These are phyloP conservation scores for Sabatieria punctata DNA, from an alignment of 2,888 invertebrate genomes.

Conservation along the genomic window DNA sequence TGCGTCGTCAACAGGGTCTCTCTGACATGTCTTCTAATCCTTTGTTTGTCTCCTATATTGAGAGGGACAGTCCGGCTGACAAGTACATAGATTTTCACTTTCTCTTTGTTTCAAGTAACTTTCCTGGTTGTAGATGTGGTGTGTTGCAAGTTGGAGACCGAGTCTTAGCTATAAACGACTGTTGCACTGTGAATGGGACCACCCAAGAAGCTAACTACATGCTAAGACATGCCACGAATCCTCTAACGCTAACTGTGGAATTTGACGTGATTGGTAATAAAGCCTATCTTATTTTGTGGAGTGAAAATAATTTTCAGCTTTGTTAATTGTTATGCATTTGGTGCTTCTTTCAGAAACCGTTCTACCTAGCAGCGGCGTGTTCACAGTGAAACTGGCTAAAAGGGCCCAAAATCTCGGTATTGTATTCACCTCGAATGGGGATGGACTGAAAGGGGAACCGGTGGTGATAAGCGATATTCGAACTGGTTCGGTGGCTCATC, in stretches of 20 bases:
- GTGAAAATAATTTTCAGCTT: too few relatives aligned
- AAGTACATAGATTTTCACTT: too few relatives aligned
- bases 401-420: slow-evolving; percentile 58
- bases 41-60: slow-evolving; percentile 40
- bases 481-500: slow-evolving; percentile 70
- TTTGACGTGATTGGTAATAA: slow-evolving; percentile 36
- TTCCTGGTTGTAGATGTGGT: slow-evolving; percentile 45
- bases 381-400: slow-evolving; percentile 64
- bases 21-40: slow-evolving; percentile 17
- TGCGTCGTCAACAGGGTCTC: slow-evolving; percentile 34
- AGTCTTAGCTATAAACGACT: slow-evolving; percentile 52
- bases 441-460: slow-evolving; percentile 41
- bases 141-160: slow-evolving; percentile 71
- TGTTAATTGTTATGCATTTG: background rate
- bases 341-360: slow-evolving; percentile 47
- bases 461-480: slow-evolving; percentile 72
- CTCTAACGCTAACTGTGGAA: slow-evolving; percentile 33
- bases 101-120: background rate
- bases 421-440: slow-evolving; percentile 48
- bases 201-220: slow-evolving; percentile 32
- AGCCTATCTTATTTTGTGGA: too few relatives aligned
- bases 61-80: slow-evolving; percentile 44
- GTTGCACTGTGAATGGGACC: slow-evolving; percentile 29
- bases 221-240: slow-evolving; percentile 26
- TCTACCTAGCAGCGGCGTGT: slow-evolving; percentile 72